A percentile compares a stretch with the other conserved stretches of the same genome.
Evolutionary conservation across 1,140 invertebrate species (phyloP).

Genomic region (Aphidius gifuensis): DNA sequence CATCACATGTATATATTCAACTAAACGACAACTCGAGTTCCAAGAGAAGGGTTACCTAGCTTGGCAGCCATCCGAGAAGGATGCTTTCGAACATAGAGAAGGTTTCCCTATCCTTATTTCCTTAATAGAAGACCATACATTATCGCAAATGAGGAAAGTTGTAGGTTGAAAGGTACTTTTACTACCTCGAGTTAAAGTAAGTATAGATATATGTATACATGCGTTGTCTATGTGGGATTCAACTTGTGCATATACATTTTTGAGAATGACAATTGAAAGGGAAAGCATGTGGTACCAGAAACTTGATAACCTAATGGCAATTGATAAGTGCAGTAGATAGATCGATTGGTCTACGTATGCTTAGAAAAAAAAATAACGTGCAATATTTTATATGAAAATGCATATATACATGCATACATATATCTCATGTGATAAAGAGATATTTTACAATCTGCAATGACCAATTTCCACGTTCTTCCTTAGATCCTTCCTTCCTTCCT

Average conservation of each 20-base stretch:
- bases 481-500: too few species aligned
- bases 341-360: slow-evolving; percentile 13
- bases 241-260: too few species aligned
- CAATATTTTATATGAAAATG: slow-evolving; percentile 1
- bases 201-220: too few species aligned
- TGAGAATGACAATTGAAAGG: slow-evolving; percentile 7
- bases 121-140: slow-evolving; percentile 29
- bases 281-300: slow-evolving; percentile 28
- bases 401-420: neutral
- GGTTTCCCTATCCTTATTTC: slow-evolving; percentile 21
- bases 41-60: slow-evolving; percentile 4
- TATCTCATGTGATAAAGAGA: too few species aligned
- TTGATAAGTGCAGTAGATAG: neutral
- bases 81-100: slow-evolving; percentile 11
- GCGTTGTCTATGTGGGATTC: too few species aligned
- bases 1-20: too few species aligned
- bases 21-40: neutral
- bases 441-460: too few species aligned
- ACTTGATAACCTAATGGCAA: slow-evolving; percentile 21
- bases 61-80: slow-evolving; percentile 11
- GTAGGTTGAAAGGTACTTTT: neutral
- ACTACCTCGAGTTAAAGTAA: too few species aligned
- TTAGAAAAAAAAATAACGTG: neutral
- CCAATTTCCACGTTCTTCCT: too few species aligned
- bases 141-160: slow-evolving; percentile 34